Evolutionary conservation across 2,113 vertebrate species (phyloP).

Genomic region (Hypanus sabinus): DNA sequence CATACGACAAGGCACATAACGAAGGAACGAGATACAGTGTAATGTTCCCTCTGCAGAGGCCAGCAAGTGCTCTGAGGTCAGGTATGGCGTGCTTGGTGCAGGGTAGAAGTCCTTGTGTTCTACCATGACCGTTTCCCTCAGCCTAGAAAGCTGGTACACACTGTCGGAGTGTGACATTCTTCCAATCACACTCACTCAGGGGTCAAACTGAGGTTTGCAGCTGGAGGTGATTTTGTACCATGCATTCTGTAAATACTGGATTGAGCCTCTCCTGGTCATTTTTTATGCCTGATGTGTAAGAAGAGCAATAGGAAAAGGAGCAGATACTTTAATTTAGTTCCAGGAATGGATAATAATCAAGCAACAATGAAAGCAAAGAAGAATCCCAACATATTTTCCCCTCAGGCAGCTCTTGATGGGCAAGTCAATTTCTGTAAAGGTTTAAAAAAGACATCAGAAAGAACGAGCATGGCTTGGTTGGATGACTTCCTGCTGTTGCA

Average conservation of each 20-base stretch:
- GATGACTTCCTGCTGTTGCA: constrained; percentile 5
- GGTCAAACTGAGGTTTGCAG: neutral
- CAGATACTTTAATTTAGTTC: neutral
- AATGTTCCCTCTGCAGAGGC: neutral
- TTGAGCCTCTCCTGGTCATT: too few species aligned
- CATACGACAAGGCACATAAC: too few species aligned
- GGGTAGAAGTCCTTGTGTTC: neutral
- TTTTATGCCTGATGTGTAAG: neutral
- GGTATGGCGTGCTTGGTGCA: neutral
- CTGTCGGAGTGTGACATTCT: neutral
- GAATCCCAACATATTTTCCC: neutral
- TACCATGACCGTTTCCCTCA: neutral
- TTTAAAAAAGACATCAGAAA: neutral
- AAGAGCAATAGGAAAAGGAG: neutral
- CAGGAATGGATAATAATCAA: neutral
- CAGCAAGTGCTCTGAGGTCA: neutral
- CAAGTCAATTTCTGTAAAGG: neutral
- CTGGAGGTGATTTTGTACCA: neutral
- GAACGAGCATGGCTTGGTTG: neutral
- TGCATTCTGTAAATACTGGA: neutral
- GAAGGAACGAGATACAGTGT: neutral
- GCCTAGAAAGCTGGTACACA: neutral
- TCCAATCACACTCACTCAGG: neutral
- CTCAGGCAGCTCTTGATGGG: constrained; percentile 9
- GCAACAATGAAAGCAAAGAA: neutral